These are phyloP conservation scores for Trichogramma evanescens DNA, from an alignment of 2,888 invertebrate genomes.

Conservation along the genomic window DNA sequence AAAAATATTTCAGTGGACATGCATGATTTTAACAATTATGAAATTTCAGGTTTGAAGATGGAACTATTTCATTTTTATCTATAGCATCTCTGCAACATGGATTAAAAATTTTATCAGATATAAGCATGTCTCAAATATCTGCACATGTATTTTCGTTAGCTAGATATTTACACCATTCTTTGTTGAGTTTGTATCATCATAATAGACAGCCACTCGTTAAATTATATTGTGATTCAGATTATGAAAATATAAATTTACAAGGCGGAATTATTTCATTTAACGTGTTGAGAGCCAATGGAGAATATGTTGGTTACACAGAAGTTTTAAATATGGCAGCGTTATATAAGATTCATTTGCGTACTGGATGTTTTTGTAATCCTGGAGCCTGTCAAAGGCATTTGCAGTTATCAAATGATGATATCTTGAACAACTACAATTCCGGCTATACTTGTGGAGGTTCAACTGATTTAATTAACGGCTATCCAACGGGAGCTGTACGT, in stretches of 20 bases:
- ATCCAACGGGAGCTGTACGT: conserved; percentile 86
- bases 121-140: conserved; percentile 60
- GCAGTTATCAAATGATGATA: conserved; percentile 58
- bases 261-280: conserved; percentile 88
- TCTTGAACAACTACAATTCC: conserved; percentile 71
- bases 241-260: conserved; percentile 57
- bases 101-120: conserved; percentile 61
- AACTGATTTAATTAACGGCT: conserved; percentile 74
- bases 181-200: conserved; percentile 60
- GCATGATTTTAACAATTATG: not conserved
- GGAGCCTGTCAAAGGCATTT: conserved; percentile 86
- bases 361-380: conserved; percentile 95
- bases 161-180: conserved; percentile 60
- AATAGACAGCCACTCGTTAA: conserved; percentile 65
- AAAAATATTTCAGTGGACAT: conserved; percentile 2
- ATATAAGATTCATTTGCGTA: conserved; percentile 77
- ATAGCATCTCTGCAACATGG: conserved; percentile 78
- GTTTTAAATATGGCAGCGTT: conserved; percentile 83
- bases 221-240: conserved; percentile 69
- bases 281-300: conserved; percentile 67
- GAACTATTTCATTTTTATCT: conserved; percentile 80
- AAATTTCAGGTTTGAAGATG: conserved; percentile 80
- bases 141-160: conserved; percentile 71
- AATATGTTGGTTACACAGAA: conserved; percentile 82
- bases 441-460: conserved; percentile 91